Base-by-base conservation (phyloP, 1,140 invertebrate species). In the Nebria ingens region DNA sequence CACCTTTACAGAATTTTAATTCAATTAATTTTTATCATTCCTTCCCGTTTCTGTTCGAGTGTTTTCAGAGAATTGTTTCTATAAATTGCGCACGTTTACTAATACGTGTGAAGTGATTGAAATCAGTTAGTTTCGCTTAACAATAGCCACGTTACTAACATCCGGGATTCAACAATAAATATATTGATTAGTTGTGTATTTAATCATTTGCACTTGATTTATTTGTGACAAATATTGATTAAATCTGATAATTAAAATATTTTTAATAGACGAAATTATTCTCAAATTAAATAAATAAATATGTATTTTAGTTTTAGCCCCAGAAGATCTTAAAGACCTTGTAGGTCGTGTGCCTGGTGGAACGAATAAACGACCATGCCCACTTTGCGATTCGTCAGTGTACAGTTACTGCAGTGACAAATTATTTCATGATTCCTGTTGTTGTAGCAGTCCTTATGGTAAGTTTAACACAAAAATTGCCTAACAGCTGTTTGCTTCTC, bases 381-480 rank as follows among this genome's bases (percentile, higher is more conserved):
- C 85, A 1, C 61, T 82, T 2, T 88, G 85, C 60, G 85, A 88
- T 65, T 81, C 80, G 1, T 86, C 84, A 0, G 83, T 88, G 0
- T 87, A 81, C 66, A 79, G 80, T 57, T 88, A 87, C 61, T 88
- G 85, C 61, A 80, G 79, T 2, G 76, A 84, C 38, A 87, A 85
- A 68, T 71, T 87, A 52, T 73, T 83, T 1, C 85, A 88, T 62
- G 85, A 87, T 62, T 78, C 84, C 0, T 87, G 85, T 63, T 88
- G 85, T 64, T 88, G 85, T 61, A 72, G 77, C 51, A 61, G 68
- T 56, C 70, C 75, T 56, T 75, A 75, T 58, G 81, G 82, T 81
- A 70, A 76, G 72, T 71, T 11, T 17, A 19, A 51, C 6, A 15
- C 4, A 51, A 19, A 9, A 34, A 19, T 34, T 34, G 22, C 23